Percentiles rank a stretch among this genome's conserved stretches.
Evolutionary conservation across 1,140 invertebrate genomes (phyloP).

Genomic region (Vanessa atalanta): DNA sequence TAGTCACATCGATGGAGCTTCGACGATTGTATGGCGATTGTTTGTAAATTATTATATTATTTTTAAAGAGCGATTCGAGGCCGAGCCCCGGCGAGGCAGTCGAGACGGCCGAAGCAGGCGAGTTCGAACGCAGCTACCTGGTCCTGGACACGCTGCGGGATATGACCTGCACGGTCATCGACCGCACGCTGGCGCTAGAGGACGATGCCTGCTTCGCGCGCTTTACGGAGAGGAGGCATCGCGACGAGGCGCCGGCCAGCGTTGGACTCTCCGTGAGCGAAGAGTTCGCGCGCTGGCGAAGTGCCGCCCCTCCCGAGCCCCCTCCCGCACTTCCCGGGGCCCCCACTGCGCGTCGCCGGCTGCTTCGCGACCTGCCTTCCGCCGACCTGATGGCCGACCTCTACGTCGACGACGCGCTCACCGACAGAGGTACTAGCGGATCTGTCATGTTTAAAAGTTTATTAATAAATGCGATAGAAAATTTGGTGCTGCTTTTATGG

Average conservation of each 20-base stretch:
- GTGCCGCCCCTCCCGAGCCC: conserved; percentile 33
- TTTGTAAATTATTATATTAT: conserved; percentile 30
- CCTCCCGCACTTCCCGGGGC: conserved; percentile 21
- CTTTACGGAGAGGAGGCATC: conserved; percentile 52
- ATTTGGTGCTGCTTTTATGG: no score
- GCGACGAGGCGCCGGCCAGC: conserved; percentile 15
- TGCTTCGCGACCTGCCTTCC: conserved; percentile 33
- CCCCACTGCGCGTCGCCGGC: conserved; percentile 29
- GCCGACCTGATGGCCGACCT: conserved; percentile 56
- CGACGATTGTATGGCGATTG: no score
- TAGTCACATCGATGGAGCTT: no score
- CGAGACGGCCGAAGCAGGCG: conserved; percentile 24
- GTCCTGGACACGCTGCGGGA: conserved; percentile 58
- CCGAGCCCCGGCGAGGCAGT: conserved; percentile 21
- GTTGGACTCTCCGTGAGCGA: conserved; percentile 36
- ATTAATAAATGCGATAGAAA: no score
- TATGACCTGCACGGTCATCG: conserved; percentile 69
- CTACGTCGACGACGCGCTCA: conserved; percentile 62
- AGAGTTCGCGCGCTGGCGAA: conserved; percentile 53
- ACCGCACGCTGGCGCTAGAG: conserved; percentile 49
- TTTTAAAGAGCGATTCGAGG: conserved; percentile 13
- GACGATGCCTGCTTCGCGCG: conserved; percentile 51
- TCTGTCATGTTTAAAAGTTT: background rate
- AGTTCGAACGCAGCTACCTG: conserved; percentile 50
- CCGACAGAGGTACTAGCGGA: conserved; percentile 60